Base-by-base conservation (phyloP, 2,888 invertebrate genomes). In the Phrixothrix hirtus region DNA sequence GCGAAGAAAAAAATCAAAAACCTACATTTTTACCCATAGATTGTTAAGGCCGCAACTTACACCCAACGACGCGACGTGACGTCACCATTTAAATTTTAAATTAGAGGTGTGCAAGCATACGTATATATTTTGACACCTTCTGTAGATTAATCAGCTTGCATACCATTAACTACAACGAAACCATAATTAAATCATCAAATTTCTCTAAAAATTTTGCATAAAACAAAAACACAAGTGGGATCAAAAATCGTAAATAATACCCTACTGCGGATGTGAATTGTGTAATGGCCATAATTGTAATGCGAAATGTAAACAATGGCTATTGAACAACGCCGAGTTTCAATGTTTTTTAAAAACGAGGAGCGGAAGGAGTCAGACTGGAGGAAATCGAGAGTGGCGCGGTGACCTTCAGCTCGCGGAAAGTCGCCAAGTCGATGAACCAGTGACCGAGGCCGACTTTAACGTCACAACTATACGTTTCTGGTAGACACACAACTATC, bases 401-500 rank as follows among this genome's bases (percentile, higher is more conserved):
- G 51, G 65, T 72, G 75, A 75, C 76, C 76, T 76, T 76, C 73
- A 70, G 70, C 64, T 72, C 69, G 73, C 75, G 74, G 75, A 75
- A 75, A 75, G 75, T 74, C 74, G 74, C 69, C 63, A 70, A 73
- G 76, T 75, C 76, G 75, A 73, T 75, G 76, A 76, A 76, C 76
- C 65, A 75, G 71, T 74, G 73, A 74, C 74, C 75, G 74, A 60
- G 51, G 48, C 46, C 35, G 48, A 49, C 53, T 50, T 37, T 46
- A 30, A 37, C 54, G 36, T 41, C 53, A 41, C 46, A 38, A 27
- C 21, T 34, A 34, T 36, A 21, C 17, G 35, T 46, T 35, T 38
- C 31, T 38, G 35, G 26, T 44, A 48, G 47, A 48, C 44, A 39
- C 9, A 30, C 30, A 36, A 27, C 29, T 21, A 13, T 35, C 21